Conservation (phyloP, 2,797 vertebrate genomes). For the Philypnodon macrostomus region DNA sequence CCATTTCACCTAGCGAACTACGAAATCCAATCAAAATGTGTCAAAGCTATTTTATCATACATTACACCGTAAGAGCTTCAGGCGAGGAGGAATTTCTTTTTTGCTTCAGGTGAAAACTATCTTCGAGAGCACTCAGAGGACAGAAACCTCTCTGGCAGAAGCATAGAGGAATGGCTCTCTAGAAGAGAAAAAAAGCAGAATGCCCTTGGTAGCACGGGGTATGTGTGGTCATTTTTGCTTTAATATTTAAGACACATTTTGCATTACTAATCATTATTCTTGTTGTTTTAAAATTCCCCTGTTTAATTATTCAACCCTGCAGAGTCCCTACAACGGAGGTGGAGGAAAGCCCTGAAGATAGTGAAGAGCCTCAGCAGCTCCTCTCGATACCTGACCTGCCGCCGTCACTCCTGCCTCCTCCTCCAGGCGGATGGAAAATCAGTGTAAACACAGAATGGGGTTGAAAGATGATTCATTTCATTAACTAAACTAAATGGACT, state of each 20-base stretch:
- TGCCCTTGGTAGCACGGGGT: constrained; percentile 79
- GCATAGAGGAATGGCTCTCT: constrained; percentile 87
- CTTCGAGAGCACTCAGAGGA: constrained; percentile 66
- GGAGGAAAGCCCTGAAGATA: constrained; percentile 55
- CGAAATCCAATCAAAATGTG: neutral
- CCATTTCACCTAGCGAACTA: neutral
- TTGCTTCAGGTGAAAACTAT: constrained; percentile 80
- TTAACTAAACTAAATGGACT: constrained; percentile 2
- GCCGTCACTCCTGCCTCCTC: constrained; percentile 86
- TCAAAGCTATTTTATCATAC: neutral
- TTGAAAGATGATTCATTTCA: constrained; percentile 61
- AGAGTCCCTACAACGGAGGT: constrained; percentile 66
- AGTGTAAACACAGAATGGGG: constrained; percentile 83
- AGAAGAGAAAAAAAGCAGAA: constrained; percentile 81
- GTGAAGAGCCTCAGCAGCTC: constrained; percentile 82
- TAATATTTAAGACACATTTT: constrained; percentile 17
- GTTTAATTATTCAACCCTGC: constrained; percentile 44
- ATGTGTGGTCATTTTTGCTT: constrained; percentile 30
- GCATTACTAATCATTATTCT: constrained; percentile 27
- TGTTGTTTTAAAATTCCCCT: constrained; percentile 36
- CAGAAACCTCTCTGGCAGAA: constrained; percentile 56
- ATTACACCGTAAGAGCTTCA: neutral
- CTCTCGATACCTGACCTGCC: constrained; percentile 87
- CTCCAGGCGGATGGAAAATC: constrained; percentile 77
- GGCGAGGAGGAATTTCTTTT: constrained; percentile 10